Percentiles rank a stretch among this genome's conserved stretches.
Conservation (phyloP, 2,888 invertebrate genomes). For the Pyrochroa serraticornis region DNA sequence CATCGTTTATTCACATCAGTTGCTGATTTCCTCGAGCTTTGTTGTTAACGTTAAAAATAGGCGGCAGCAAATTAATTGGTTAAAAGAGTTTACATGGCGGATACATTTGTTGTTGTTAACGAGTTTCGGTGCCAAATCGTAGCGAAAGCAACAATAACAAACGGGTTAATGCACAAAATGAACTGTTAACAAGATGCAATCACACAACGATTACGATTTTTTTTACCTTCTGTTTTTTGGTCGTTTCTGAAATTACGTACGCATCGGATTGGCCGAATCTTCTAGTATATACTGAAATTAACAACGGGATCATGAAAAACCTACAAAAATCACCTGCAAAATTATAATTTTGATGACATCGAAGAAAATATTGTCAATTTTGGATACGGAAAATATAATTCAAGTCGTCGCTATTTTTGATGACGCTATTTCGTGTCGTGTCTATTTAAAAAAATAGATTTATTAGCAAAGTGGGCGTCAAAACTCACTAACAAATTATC, state of each 20-base stretch:
- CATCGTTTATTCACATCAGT: too few species aligned
- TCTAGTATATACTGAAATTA: constrained; percentile 45
- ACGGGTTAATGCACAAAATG: too few species aligned
- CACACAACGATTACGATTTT: constrained; percentile 4
- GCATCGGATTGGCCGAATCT: constrained; percentile 33
- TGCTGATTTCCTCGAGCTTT: constrained; percentile 3
- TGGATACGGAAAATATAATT: too few species aligned
- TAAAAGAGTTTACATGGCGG: constrained; percentile 10
- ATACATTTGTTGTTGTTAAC: constrained; percentile 2
- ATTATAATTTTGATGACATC: not conserved
- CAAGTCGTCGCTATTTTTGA: too few species aligned
- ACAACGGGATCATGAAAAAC: not conserved
- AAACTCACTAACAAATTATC: too few species aligned
- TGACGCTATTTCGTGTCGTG: too few species aligned
- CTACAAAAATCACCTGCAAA: not conserved
- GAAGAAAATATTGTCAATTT: too few species aligned
- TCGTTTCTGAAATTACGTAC: constrained; percentile 27
- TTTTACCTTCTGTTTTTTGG: constrained; percentile 29
- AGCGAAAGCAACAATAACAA: not conserved
- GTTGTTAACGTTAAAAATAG: constrained; percentile 11
- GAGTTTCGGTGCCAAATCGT: not conserved
- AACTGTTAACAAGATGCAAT: not conserved
- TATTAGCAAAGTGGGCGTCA: too few species aligned
- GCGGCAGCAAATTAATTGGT: constrained; percentile 16
- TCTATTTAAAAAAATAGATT: too few species aligned